phyloP scores from a whole-genome alignment of 53 echinoderm and acorn worm species.

The Apostichopus leukothele region DNA sequence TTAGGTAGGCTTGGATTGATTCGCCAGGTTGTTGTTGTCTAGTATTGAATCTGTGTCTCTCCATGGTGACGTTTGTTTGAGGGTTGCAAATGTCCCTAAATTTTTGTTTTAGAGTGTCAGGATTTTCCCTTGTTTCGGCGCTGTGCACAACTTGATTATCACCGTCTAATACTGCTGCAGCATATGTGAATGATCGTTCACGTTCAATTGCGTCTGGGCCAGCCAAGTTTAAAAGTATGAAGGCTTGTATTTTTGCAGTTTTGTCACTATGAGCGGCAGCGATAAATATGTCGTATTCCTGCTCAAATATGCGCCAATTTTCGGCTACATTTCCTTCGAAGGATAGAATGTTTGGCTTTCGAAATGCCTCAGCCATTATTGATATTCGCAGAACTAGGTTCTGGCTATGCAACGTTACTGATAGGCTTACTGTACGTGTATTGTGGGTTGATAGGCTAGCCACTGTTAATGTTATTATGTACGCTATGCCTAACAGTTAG shows the following conservation, averaged over 20 bases:
- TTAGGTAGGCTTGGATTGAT: not conserved
- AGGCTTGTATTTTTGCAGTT: not conserved
- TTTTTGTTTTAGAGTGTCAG: not conserved
- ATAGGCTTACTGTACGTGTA: too few species aligned
- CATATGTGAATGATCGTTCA: slow-evolving; percentile 19
- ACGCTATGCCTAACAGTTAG: too few species aligned
- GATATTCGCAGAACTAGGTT: not conserved
- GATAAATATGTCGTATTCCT: slow-evolving; percentile 42
- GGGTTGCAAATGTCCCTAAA: not conserved
- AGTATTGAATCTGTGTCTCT: not conserved
- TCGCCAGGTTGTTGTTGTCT: not conserved
- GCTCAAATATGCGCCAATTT: slow-evolving; percentile 44
- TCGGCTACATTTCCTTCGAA: slow-evolving; percentile 37
- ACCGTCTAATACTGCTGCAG: not conserved
- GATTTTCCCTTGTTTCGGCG: not conserved
- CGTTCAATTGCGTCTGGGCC: slow-evolving; percentile 33
- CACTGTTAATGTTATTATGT: too few species aligned
- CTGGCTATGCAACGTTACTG: too few species aligned
- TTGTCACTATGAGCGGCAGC: slow-evolving; percentile 41
- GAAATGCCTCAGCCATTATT: slow-evolving; percentile 35
- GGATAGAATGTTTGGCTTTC: not conserved
- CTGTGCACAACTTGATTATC: not conserved
- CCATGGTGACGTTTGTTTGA: not conserved
- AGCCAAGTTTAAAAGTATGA: slow-evolving; percentile 28
- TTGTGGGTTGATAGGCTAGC: too few species aligned